Conservation (phyloP, 1,140 invertebrate species). For the Agraylea sexmaculata region DNA sequence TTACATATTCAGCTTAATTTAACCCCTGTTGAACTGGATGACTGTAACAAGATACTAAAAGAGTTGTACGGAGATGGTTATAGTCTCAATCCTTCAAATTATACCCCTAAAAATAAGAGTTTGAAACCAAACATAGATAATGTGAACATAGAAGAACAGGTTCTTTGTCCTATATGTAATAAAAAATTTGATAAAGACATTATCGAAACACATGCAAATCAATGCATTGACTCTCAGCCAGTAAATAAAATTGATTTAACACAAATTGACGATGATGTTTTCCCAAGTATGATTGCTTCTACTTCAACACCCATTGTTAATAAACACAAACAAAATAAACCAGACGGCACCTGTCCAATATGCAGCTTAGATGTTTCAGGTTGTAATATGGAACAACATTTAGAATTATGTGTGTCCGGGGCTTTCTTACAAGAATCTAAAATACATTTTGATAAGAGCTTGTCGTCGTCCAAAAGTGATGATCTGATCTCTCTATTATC, state of each 20-base stretch:
- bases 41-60: slow-evolving; percentile 14
- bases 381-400: slow-evolving; percentile 44
- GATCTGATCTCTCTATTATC: slow-evolving; percentile 5
- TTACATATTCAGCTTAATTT: slow-evolving; percentile 2
- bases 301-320: no score
- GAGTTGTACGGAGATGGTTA: slow-evolving; percentile 18
- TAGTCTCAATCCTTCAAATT: slow-evolving; percentile 12
- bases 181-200: slow-evolving; percentile 6
- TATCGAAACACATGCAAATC: slow-evolving; percentile 18
- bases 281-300: no score
- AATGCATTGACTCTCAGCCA: slow-evolving; percentile 5
- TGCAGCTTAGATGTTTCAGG: slow-evolving; percentile 42
- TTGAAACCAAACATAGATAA: slow-evolving; percentile 6
- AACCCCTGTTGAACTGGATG: slow-evolving; percentile 4
- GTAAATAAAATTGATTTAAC: slow-evolving; percentile 11
- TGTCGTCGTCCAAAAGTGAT: slow-evolving; percentile 4
- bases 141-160: slow-evolving; percentile 12
- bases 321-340: no score
- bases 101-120: slow-evolving; percentile 13
- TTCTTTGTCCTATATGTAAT: slow-evolving; percentile 42
- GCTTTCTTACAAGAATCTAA: slow-evolving; percentile 24
- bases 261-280: no score
- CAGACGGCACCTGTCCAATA: slow-evolving; percentile 49
- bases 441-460: slow-evolving; percentile 3
- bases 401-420: slow-evolving; percentile 45